These are phyloP conservation scores for Otus sunia DNA, from an alignment of 2,113 vertebrate species.

Conservation along the genomic window DNA sequence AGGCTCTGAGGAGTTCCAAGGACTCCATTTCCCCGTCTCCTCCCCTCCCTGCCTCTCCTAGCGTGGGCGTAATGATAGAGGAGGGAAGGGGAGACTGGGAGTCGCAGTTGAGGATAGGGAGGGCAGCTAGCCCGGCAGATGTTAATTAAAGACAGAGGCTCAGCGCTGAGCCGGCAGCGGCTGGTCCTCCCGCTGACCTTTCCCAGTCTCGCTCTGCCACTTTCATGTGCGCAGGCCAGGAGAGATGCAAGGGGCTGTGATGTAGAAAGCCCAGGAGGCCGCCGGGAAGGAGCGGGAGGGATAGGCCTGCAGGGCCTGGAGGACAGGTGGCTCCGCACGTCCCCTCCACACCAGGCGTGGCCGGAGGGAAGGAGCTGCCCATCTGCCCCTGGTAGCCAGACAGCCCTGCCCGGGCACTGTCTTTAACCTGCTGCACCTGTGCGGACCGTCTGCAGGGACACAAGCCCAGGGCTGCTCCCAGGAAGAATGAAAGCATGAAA, in stretches of 20 bases:
- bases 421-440: not conserved
- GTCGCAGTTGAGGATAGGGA: not conserved
- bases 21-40: not conserved
- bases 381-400: not conserved
- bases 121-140: not conserved
- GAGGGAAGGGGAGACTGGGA: slow-evolving; percentile 7
- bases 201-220: slow-evolving; percentile 41
- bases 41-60: not conserved
- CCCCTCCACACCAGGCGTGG: not conserved
- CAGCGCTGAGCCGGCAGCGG: not conserved
- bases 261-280: not conserved
- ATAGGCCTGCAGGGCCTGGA: not conserved
- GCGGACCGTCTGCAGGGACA: not conserved
- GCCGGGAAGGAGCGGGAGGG: not conserved
- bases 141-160: slow-evolving; percentile 39
- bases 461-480: not conserved
- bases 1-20: not conserved
- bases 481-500: not conserved
- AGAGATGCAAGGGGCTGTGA: not conserved
- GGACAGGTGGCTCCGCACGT: not conserved
- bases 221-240: not conserved
- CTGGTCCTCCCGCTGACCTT: slow-evolving; percentile 16
- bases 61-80: not conserved
- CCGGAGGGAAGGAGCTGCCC: not conserved
- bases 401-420: not conserved